phyloP scores from a whole-genome alignment of 2,888 invertebrate genomes.

The Papilio elwesi region DNA sequence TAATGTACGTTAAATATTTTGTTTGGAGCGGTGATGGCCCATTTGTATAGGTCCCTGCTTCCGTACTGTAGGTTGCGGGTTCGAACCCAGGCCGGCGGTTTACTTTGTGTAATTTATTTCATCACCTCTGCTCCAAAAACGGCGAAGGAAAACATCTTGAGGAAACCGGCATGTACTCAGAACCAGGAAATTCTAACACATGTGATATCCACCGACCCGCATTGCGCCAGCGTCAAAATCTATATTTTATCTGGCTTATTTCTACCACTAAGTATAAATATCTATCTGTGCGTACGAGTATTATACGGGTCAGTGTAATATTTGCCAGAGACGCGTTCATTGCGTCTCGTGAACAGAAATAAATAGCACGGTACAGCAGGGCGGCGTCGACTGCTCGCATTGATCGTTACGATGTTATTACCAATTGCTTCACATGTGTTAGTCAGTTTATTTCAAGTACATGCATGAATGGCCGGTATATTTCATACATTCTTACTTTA shows the following conservation, averaged over 20 bases:
- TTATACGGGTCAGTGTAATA: conserved; percentile 3
- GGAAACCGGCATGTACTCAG: too few relatives aligned
- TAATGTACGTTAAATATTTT: not conserved
- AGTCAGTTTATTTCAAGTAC: not conserved
- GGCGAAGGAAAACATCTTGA: too few relatives aligned
- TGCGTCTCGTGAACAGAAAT: conserved; percentile 9
- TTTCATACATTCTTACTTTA: too few relatives aligned
- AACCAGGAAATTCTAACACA: too few relatives aligned
- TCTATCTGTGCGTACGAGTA: not conserved
- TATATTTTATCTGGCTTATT: not conserved
- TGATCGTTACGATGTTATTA: conserved; percentile 16
- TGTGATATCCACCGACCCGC: too few relatives aligned
- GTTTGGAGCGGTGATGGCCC: not conserved
- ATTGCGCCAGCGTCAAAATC: too few relatives aligned
- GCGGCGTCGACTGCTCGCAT: not conserved
- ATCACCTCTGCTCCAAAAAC: too few relatives aligned
- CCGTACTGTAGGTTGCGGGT: too few relatives aligned
- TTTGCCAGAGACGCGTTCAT: not conserved
- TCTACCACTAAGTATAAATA: not conserved
- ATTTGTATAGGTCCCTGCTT: not conserved
- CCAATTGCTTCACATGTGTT: conserved; percentile 18
- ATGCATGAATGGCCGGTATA: too few relatives aligned
- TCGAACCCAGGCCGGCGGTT: too few relatives aligned
- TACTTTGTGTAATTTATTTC: too few relatives aligned
- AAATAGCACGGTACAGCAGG: conserved; percentile 10